A percentile compares a stretch with the other conserved stretches of the same genome.
These are phyloP conservation scores for Caenorhabditis auriculariae DNA, from an alignment of 2,888 invertebrate genomes.

Conservation along the genomic window DNA sequence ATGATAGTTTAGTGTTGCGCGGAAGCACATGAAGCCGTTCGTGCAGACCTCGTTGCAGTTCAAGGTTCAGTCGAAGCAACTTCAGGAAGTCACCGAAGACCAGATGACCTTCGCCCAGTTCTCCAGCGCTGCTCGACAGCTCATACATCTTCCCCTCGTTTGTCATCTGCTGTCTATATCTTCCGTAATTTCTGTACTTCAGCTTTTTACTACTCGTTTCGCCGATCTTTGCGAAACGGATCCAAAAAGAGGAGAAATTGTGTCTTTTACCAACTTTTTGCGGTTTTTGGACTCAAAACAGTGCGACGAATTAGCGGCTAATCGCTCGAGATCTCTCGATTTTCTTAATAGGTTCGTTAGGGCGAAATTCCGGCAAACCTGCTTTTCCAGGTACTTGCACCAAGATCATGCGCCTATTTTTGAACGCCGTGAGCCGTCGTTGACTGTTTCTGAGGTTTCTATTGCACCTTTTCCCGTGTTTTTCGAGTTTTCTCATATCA, in stretches of 20 bases:
- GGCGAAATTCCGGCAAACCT: background rate
- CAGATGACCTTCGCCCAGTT: slow-evolving; percentile 45
- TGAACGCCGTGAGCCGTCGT: slow-evolving; percentile 42
- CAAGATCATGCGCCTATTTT: slow-evolving; percentile 40
- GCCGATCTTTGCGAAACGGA: slow-evolving; percentile 24
- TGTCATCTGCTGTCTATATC: background rate
- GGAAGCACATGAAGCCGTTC: slow-evolving; percentile 63
- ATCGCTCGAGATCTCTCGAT: slow-evolving; percentile 38
- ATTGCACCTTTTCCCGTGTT: background rate
- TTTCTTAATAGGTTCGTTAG: slow-evolving; percentile 42
- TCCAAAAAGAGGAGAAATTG: slow-evolving; percentile 19
- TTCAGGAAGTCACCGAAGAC: slow-evolving; percentile 61
- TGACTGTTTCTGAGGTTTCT: slow-evolving; percentile 37
- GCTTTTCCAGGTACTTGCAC: slow-evolving; percentile 34
- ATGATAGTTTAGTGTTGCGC: slow-evolving; percentile 44
- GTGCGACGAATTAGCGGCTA: slow-evolving; percentile 43
- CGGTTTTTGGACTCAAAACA: slow-evolving; percentile 39
- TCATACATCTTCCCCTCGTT: slow-evolving; percentile 43
- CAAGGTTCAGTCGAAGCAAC: slow-evolving; percentile 55
- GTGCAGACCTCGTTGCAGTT: slow-evolving; percentile 60
- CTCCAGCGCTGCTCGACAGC: slow-evolving; percentile 35
- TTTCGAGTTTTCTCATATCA: background rate
- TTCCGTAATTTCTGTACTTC: slow-evolving; percentile 4
- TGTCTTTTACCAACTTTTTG: slow-evolving; percentile 50
- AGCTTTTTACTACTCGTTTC: slow-evolving; percentile 32